These are phyloP conservation scores for Teleopsis dalmanni DNA, from an alignment of 1,140 invertebrate genomes.

Conservation along the genomic window DNA sequence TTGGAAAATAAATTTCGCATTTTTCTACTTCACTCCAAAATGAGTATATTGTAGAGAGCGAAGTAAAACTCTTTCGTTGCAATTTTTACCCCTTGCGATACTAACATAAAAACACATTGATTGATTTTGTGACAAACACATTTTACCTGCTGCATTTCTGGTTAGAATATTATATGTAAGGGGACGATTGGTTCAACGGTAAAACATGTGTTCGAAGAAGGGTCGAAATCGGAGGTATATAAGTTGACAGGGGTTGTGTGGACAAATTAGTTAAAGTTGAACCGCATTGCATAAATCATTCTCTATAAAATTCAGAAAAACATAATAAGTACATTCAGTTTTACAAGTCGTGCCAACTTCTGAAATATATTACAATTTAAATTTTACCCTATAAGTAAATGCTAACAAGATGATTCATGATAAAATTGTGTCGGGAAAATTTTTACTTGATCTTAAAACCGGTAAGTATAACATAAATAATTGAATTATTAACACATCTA, in stretches of 20 bases:
- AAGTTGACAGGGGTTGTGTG: slow-evolving; percentile 16
- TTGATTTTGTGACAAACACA: too few relatives aligned
- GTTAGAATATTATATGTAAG: too few relatives aligned
- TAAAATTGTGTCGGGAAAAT: slow-evolving; percentile 37
- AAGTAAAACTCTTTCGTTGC: too few relatives aligned
- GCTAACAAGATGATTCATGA: slow-evolving; percentile 35
- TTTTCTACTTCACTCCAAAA: too few relatives aligned
- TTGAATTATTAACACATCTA: background rate
- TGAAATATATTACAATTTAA: background rate
- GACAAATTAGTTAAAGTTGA: slow-evolving; percentile 33
- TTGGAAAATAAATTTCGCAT: too few relatives aligned
- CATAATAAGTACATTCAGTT: background rate
- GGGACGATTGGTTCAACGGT: too few relatives aligned
- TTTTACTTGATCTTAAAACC: slow-evolving; percentile 37
- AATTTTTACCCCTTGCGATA: too few relatives aligned
- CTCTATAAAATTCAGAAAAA: background rate
- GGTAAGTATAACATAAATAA: slow-evolving; percentile 24
- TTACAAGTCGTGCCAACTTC: background rate
- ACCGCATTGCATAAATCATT: slow-evolving; percentile 11
- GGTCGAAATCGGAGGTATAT: too few relatives aligned
- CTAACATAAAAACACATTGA: too few relatives aligned
- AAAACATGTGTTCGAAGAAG: too few relatives aligned
- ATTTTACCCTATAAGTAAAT: background rate
- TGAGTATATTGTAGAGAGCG: too few relatives aligned
- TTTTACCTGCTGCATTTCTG: too few relatives aligned